Evolutionary conservation across 2,888 invertebrate species (phyloP).

Genomic region (Smittia aterrima): DNA sequence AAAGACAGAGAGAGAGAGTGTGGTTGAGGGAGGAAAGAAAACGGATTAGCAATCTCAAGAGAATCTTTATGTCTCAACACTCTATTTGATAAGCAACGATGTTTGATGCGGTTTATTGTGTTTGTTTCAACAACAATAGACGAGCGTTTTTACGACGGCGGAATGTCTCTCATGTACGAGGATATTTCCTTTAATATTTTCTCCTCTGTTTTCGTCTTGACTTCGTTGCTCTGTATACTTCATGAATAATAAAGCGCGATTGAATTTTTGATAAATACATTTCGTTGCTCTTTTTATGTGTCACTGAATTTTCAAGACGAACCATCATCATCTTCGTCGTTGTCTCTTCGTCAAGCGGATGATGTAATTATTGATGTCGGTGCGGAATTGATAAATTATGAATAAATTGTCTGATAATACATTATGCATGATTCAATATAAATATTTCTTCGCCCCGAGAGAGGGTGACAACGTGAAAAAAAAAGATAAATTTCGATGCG

Average conservation of each 20-base stretch:
- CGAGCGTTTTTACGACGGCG: background rate
- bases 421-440: conserved; percentile 11
- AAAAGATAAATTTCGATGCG: background rate
- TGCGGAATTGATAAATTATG: conserved; percentile 23
- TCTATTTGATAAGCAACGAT: background rate
- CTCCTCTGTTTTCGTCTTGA: background rate
- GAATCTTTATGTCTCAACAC: background rate
- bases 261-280: conserved; percentile 22
- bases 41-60: background rate
- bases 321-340: conserved; percentile 1
- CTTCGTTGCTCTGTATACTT: background rate
- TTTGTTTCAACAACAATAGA: background rate
- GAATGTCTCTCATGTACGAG: background rate
- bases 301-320: background rate
- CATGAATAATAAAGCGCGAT: conserved; percentile 21
- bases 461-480: conserved; percentile 20
- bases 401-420: conserved; percentile 1
- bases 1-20: background rate
- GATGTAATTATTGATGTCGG: conserved; percentile 23
- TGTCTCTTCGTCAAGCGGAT: background rate
- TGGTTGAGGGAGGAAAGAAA: background rate
- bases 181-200: conserved; percentile 7
- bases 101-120: background rate
- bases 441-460: background rate
- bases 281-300: conserved; percentile 18